Base-by-base conservation (phyloP, 1,140 invertebrate genomes). In the Hesperophylax magnus region DNA sequence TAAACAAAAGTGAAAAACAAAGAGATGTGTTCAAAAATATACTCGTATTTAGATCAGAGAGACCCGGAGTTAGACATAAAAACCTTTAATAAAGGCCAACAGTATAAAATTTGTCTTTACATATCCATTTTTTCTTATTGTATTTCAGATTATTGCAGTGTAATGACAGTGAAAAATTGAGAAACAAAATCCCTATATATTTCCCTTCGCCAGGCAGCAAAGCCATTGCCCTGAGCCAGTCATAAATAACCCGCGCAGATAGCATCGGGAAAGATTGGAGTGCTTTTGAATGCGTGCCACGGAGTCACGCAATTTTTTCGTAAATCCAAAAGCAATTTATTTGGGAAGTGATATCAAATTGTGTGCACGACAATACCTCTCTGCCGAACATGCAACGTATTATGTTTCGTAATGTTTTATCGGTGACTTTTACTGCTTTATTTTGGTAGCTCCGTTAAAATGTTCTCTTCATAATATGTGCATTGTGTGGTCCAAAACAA, bases 271-370 rank as follows among this genome's bases (percentile, higher is more conserved):
- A 47, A 39, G 65, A 18, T 39, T 65, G 61, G 22, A 65, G 61
- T 31, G 61, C 20, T 31, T 65, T 27, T 2, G 17, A 31, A 22
- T 52, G 15, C 65, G 31, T 18, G 65, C 31, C 34, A n/a, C 65
- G 34, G 18, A 63, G 65, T 69, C 65, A 69, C 65, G 65, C 65
- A 69, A 69, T 69, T 22, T 17, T 11, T 22, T 69, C 31, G 15
- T 69, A 69, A 69, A 69, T 69, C 65, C 20, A 18, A 69, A 69
- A 52, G 31, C 65, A 52, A 69, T 69, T 69, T 69, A 69, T 69
- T 52, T 8, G n/a, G 34, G 65, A 69, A 69, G 39, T 39, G 31
- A 69, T 69, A 47, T 69, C 18, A 69, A 69, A 69, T 14, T 14
- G 14, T 69, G 34, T 47, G 39, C 65, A 69, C 65, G 65, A 69